Evolutionary conservation across 1,140 invertebrate genomes (phyloP).

Genomic region (Pseudomyrmex cubaensis): DNA sequence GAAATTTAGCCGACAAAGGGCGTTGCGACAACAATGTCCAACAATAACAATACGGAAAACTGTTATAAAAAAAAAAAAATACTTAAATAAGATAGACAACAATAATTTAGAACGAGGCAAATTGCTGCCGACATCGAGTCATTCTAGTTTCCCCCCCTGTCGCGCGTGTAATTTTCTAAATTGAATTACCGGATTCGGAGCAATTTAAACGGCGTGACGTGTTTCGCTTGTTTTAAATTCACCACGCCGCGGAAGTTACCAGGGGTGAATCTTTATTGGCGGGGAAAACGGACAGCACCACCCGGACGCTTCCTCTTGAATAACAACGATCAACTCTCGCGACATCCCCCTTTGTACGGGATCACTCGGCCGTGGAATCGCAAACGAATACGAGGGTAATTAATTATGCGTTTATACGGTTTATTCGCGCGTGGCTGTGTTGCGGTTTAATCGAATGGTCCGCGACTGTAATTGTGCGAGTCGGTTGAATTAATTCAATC

Average conservation of each 20-base stretch:
- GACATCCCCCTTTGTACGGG: conserved; percentile 19
- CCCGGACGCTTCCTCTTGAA: conserved; percentile 56
- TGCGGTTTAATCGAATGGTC: conserved; percentile 55
- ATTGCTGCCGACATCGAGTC: background rate
- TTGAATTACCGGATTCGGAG: conserved; percentile 67
- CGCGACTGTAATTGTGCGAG: conserved; percentile 48
- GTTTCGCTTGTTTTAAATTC: conserved; percentile 63
- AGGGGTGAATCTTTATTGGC: background rate
- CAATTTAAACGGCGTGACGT: background rate
- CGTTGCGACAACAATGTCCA: no score
- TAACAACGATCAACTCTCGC: conserved; percentile 68
- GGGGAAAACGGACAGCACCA: background rate
- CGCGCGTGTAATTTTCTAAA: conserved; percentile 7
- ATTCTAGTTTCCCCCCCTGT: background rate
- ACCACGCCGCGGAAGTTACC: conserved; percentile 36
- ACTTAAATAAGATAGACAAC: no score
- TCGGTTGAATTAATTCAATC: conserved; percentile 54
- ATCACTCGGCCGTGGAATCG: conserved; percentile 36
- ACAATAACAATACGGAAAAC: no score
- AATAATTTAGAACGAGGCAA: no score
- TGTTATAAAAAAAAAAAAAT: no score
- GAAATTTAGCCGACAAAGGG: no score
- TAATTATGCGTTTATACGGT: conserved; percentile 56
- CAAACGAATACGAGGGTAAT: conserved; percentile 46
- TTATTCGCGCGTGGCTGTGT: conserved; percentile 50